Percentiles rank a stretch among this genome's conserved stretches.
Evolutionary conservation across 1,140 invertebrate genomes (phyloP).

Genomic region (Drosophila neocordata): DNA sequence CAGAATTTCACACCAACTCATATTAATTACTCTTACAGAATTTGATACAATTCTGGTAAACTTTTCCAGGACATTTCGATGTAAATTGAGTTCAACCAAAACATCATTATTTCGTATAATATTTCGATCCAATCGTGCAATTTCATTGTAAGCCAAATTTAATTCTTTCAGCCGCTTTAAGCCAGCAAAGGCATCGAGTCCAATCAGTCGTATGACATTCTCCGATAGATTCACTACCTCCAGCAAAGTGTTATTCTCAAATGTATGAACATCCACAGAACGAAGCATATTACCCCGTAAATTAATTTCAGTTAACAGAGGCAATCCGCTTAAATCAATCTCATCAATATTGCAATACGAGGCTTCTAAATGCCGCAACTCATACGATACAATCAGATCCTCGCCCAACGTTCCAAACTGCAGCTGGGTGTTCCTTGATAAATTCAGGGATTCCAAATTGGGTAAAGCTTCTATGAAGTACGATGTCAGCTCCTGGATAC

Average conservation of each 20-base stretch:
- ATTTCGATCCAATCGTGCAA: slow-evolving; percentile 84
- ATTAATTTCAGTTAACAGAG: slow-evolving; percentile 84
- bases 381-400: slow-evolving; percentile 83
- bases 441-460: slow-evolving; percentile 83
- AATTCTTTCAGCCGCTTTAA: slow-evolving; percentile 84
- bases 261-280: slow-evolving; percentile 84
- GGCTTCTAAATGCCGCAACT: slow-evolving; percentile 85
- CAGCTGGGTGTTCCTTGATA: slow-evolving; percentile 85
- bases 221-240: slow-evolving; percentile 86
- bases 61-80: slow-evolving; percentile 86
- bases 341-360: slow-evolving; percentile 87
- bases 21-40: slow-evolving; percentile 84
- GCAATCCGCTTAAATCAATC: slow-evolving; percentile 85
- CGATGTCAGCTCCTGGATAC: slow-evolving; percentile 83
- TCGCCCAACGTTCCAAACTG: slow-evolving; percentile 73
- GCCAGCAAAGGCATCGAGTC: slow-evolving; percentile 84
- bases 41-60: slow-evolving; percentile 84
- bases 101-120: slow-evolving; percentile 84
- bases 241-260: slow-evolving; percentile 85
- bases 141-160: slow-evolving; percentile 88
- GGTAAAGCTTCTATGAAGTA: slow-evolving; percentile 84
- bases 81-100: slow-evolving; percentile 85
- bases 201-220: slow-evolving; percentile 85
- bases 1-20: slow-evolving; percentile 86
- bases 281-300: slow-evolving; percentile 86